A percentile compares a stretch with the other conserved stretches of the same genome.
Evolutionary conservation across 2,888 invertebrate genomes (phyloP).

Genomic region (Hirtodrosophila trivittata): DNA sequence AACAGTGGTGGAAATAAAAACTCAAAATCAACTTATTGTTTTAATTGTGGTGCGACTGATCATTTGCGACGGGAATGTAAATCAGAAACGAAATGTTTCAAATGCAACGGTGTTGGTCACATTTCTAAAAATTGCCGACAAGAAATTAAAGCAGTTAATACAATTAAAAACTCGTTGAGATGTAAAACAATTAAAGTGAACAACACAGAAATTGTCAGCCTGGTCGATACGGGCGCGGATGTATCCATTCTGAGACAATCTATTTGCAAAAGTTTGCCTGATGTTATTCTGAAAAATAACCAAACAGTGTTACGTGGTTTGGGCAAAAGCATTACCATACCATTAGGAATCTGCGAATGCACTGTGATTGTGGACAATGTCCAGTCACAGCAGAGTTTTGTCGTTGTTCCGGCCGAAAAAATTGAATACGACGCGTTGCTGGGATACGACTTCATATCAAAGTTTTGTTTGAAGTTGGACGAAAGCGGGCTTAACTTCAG

Average conservation of each 20-base stretch:
- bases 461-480: constrained; percentile 7
- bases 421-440: constrained; percentile 19
- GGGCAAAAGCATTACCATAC: constrained; percentile 13
- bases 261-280: constrained; percentile 3
- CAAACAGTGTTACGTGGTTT: constrained; percentile 14
- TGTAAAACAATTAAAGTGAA: constrained; percentile 13
- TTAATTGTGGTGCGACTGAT: constrained; percentile 13
- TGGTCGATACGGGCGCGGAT: constrained; percentile 11
- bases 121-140: constrained; percentile 7
- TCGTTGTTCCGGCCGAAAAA: constrained; percentile 15
- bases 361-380: constrained; percentile 13
- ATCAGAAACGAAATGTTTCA: constrained; percentile 15
- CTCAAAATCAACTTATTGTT: constrained; percentile 5
- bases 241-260: constrained; percentile 8
- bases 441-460: constrained; percentile 16
- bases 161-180: constrained; percentile 1
- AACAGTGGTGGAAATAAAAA: constrained; percentile 1
- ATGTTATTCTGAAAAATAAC: background rate
- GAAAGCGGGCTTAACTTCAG: constrained; percentile 8
- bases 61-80: constrained; percentile 13
- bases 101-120: constrained; percentile 7
- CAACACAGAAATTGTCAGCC: background rate
- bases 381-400: constrained; percentile 10
- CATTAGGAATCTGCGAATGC: constrained; percentile 12
- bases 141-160: background rate